Conservation (phyloP, 2,113 vertebrate genomes). For the Osmerus mordax region DNA sequence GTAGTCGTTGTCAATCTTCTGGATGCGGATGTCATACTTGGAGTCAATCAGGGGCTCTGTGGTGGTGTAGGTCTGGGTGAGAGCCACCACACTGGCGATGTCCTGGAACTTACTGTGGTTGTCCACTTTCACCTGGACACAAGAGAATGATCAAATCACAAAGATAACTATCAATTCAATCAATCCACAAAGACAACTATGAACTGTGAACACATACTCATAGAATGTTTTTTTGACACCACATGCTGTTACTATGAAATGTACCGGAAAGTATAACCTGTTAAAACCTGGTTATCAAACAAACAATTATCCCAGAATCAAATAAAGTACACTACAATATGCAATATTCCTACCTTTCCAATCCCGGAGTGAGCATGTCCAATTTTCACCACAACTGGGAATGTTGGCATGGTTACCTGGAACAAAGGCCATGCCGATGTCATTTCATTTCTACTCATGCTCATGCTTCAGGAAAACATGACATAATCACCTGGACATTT, state of each 20-base stretch:
- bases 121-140: slow-evolving; percentile 90
- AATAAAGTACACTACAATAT: too few relatives aligned
- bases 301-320: too few relatives aligned
- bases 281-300: too few relatives aligned
- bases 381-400: slow-evolving; percentile 98
- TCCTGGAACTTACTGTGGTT: slow-evolving; percentile 99
- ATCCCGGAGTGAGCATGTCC: slow-evolving; percentile 98
- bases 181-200: too few relatives aligned
- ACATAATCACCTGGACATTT: not conserved
- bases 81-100: slow-evolving; percentile 96
- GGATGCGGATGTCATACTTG: slow-evolving; percentile 97
- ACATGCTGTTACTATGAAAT: too few relatives aligned
- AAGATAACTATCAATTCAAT: not conserved
- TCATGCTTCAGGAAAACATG: not conserved
- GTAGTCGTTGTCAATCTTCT: slow-evolving; percentile 96
- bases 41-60: slow-evolving; percentile 95
- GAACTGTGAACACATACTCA: too few relatives aligned
- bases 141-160: not conserved
- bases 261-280: too few relatives aligned
- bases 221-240: too few relatives aligned
- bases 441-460: not conserved
- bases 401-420: slow-evolving; percentile 90
- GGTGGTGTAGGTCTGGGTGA: slow-evolving; percentile 97
- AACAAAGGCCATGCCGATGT: slow-evolving; percentile 23
- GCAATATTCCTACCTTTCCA: slow-evolving; percentile 84